Evolutionary conservation across 2,888 invertebrate genomes (phyloP).

Genomic region (Latheticus oryzae): DNA sequence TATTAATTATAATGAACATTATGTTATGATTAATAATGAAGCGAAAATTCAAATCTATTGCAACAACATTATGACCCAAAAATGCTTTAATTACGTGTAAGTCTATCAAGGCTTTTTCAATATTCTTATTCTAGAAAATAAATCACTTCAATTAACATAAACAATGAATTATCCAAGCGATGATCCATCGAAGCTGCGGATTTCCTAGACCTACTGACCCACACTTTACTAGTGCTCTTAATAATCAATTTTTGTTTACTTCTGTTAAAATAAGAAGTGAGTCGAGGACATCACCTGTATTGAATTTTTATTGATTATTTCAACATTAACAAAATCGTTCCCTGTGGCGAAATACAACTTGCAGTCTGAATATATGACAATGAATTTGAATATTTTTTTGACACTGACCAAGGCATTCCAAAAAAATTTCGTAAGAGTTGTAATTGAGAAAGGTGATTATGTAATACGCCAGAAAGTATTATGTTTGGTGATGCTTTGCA

Average conservation of each 20-base stretch:
- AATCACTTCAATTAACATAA: slow-evolving; percentile 2
- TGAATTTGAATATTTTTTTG: too few species aligned
- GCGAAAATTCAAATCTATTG: slow-evolving; percentile 3
- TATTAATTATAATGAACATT: too few species aligned
- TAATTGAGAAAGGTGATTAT: too few species aligned
- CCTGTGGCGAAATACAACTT: slow-evolving; percentile 16
- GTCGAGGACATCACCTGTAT: slow-evolving; percentile 21
- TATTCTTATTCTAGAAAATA: not conserved
- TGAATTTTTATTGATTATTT: slow-evolving; percentile 25
- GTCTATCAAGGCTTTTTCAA: not conserved
- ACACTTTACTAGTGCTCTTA: slow-evolving; percentile 4
- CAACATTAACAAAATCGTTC: slow-evolving; percentile 1
- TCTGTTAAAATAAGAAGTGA: slow-evolving; percentile 13
- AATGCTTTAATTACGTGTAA: slow-evolving; percentile 2
- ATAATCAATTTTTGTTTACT: slow-evolving; percentile 11
- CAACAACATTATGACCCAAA: slow-evolving; percentile 5
- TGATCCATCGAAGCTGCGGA: not conserved
- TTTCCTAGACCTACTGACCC: slow-evolving; percentile 29
- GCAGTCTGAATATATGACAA: slow-evolving; percentile 18
- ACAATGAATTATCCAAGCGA: slow-evolving; percentile 8
- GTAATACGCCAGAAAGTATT: too few species aligned
- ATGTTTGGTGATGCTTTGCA: too few species aligned
- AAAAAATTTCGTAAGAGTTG: too few species aligned
- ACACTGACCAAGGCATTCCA: too few species aligned
- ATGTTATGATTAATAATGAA: not conserved